These are phyloP conservation scores for Bostrychus sinensis DNA, from an alignment of 2,113 vertebrate genomes.

Conservation along the genomic window DNA sequence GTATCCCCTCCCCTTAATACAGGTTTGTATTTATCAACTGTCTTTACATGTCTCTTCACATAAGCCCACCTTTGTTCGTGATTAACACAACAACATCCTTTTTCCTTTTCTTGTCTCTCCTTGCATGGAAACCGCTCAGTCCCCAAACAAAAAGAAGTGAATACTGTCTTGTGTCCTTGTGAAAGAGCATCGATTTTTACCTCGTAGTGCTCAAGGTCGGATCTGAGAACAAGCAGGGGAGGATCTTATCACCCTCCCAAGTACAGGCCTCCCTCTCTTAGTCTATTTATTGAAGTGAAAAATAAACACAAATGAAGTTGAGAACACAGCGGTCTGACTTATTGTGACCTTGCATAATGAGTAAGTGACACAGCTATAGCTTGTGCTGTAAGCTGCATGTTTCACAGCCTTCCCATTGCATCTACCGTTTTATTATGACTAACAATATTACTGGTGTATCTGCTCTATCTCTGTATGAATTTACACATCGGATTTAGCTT, in stretches of 20 bases:
- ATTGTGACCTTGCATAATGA: slow-evolving; percentile 42
- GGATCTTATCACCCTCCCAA: slow-evolving; percentile 67
- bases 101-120: slow-evolving; percentile 26
- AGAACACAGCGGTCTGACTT: slow-evolving; percentile 38
- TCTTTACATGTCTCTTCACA: slow-evolving; percentile 30
- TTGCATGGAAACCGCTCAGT: slow-evolving; percentile 30
- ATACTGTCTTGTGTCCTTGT: slow-evolving; percentile 58
- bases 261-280: slow-evolving; percentile 46
- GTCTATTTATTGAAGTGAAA: slow-evolving; percentile 49
- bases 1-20: background rate
- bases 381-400: slow-evolving; percentile 1
- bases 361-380: background rate
- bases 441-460: no score
- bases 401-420: background rate
- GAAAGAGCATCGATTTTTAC: slow-evolving; percentile 73
- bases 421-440: no score
- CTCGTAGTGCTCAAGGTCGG: slow-evolving; percentile 70
- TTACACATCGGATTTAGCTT: slow-evolving; percentile 5
- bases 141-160: slow-evolving; percentile 67
- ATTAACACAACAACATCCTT: slow-evolving; percentile 12
- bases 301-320: slow-evolving; percentile 64
- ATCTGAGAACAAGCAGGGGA: slow-evolving; percentile 42
- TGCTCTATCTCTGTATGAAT: background rate
- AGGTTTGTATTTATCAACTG: background rate
- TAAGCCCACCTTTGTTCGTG: slow-evolving; percentile 39